These are phyloP conservation scores for Caenorhabditis elegans DNA, from an alignment of 1,140 invertebrate species.

Conservation along the genomic window WBcel235 BX284602.5:8879501-8880000, in stretches of 20 bases:
- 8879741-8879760: constrained; percentile 83
- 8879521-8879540: not conserved
- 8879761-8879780: constrained; percentile 80
- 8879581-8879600: not conserved
- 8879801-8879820: constrained; percentile 74
- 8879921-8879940: constrained; percentile 93
- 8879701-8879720: constrained; percentile 73
- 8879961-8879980: constrained; percentile 89
- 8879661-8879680: constrained; percentile 30
- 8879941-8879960: constrained; percentile 94
- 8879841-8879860: constrained; percentile 70
- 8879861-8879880: constrained; percentile 79
- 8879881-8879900: constrained; percentile 74
- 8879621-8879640: not conserved
- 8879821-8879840: not conserved
- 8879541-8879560: not conserved
- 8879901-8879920: constrained; percentile 84
- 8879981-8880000: constrained; percentile 97
- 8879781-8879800: constrained; percentile 78
- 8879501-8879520: not conserved
- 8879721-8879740: constrained; percentile 78
- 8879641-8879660: constrained; percentile 33
- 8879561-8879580: not conserved
- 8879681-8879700: not conserved
- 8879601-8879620: not conserved